These are phyloP conservation scores for Andrena praecox DNA, from an alignment of 2,888 invertebrate species.

Conservation along the genomic window DNA sequence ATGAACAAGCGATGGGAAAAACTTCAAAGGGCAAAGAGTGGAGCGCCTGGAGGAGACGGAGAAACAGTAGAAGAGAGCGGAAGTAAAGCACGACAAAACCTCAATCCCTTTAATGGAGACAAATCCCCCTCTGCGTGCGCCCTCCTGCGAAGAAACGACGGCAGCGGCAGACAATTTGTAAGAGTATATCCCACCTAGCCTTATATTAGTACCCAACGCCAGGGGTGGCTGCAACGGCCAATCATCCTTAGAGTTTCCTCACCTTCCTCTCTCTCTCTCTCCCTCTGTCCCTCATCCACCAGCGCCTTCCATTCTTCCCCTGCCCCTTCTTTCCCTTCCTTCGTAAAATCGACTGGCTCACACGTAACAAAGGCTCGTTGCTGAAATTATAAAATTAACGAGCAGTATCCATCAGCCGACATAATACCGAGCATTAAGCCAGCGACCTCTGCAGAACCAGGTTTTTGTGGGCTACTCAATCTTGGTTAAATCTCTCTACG, in stretches of 20 bases:
- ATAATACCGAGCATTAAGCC: conserved; percentile 75
- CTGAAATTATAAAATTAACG: conserved; percentile 81
- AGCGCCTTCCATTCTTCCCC: background rate
- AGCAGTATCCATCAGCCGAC: conserved; percentile 77
- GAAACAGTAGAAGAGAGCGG: conserved; percentile 71
- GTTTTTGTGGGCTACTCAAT: conserved; percentile 76
- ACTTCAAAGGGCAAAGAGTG: conserved; percentile 55
- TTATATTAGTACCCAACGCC: conserved; percentile 76
- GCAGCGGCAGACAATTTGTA: conserved; percentile 82
- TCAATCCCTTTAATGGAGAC: conserved; percentile 84
- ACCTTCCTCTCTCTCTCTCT: conserved; percentile 42
- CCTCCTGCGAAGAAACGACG: conserved; percentile 70
- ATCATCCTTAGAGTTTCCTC: conserved; percentile 73
- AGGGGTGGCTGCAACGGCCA: conserved; percentile 68
- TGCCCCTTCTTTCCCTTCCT: conserved; percentile 5
- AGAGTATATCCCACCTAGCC: conserved; percentile 81
- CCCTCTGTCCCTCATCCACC: conserved; percentile 6
- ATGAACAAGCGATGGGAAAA: conserved; percentile 52
- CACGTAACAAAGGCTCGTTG: conserved; percentile 52
- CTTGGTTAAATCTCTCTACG: conserved; percentile 72
- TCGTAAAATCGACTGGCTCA: conserved; percentile 38
- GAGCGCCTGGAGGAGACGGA: conserved; percentile 34
- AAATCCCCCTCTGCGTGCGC: conserved; percentile 80
- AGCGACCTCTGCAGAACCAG: conserved; percentile 63
- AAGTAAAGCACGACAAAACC: conserved; percentile 83